phyloP scores from a whole-genome alignment of 2,888 invertebrate genomes.

The Allolobophora icterica region DNA sequence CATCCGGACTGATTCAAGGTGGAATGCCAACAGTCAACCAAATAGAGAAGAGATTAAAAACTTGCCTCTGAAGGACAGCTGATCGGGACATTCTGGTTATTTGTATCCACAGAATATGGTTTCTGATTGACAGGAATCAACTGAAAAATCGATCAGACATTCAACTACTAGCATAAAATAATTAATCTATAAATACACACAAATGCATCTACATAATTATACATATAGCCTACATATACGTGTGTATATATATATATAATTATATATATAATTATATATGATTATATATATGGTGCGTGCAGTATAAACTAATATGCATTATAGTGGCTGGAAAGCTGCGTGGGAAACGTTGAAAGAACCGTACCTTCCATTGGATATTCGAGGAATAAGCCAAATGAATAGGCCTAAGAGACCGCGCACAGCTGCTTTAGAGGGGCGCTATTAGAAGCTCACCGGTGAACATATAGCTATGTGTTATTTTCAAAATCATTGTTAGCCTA shows the following conservation, averaged over 20 bases:
- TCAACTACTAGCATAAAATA: not conserved
- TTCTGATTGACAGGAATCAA: constrained; percentile 29
- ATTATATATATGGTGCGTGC: no score
- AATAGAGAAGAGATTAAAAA: not conserved
- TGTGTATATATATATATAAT: no score
- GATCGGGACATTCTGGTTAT: not conserved
- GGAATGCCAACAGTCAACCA: not conserved
- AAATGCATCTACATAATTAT: not conserved
- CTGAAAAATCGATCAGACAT: constrained; percentile 19
- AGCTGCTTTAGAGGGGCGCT: no score
- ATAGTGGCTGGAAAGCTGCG: not conserved
- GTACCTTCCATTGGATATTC: no score
- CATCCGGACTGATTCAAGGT: not conserved
- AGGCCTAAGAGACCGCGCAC: no score
- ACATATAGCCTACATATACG: no score
- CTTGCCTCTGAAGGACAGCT: constrained; percentile 18
- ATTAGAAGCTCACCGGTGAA: no score
- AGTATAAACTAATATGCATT: not conserved
- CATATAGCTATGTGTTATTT: no score
- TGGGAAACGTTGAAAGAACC: not conserved
- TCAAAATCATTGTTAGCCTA: no score
- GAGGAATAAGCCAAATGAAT: no score
- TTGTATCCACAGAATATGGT: not conserved
- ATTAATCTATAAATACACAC: not conserved
- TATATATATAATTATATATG: no score